Evolutionary conservation across 2,888 invertebrate species (phyloP), one percentile per base, ranked within the genome.

Genomic region (Sclerodermus sp.): DNA sequence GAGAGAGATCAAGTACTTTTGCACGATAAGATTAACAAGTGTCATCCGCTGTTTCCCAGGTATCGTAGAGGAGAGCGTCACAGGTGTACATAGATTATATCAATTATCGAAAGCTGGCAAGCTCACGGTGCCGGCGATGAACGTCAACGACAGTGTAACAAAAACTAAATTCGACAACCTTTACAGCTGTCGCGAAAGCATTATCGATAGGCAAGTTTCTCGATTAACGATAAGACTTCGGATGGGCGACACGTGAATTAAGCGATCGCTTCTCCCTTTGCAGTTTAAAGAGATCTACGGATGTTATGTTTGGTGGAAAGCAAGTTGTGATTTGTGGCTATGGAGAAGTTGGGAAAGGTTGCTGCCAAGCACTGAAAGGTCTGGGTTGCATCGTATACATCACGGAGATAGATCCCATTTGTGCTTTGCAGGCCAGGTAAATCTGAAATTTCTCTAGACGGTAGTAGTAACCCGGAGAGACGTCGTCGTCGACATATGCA

Each of bases 161-260:
- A 97, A 97, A 84, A 96, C 96, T 39, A 97, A 96, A 81, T 97
- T 96, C 74, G 97, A 97, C 79, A 97, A 96, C 79, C 82, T 96
- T 30, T 97, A 97, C 77, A 94, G 95, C 63, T 97, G 96, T 80
- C 88, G 96, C 76, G 93, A 93, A 80, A 91, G 91, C 47, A 91
- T 93, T 67, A 85, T 93, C 70, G 93, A 93, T 78, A 89, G 89
- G 88, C 86, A 74, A 57, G 53, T 51, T 37, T 37, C n/a, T 37
- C 13, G 37, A 37, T 10, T n/a, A 30, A 30, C 10, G 30, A 30
- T 30, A 9, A 6, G 6, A 9, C 12, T n/a, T 8, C 12, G 34
- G 10, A 34, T 34, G 12, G 13, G 13, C n/a, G n/a, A n/a, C n/a
- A n/a, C n/a, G n/a, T n/a, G n/a, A 34, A n/a, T 34, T 34, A 8